These are phyloP conservation scores for Pocota personata DNA, from an alignment of 2,888 invertebrate species.

Conservation along the genomic window DNA sequence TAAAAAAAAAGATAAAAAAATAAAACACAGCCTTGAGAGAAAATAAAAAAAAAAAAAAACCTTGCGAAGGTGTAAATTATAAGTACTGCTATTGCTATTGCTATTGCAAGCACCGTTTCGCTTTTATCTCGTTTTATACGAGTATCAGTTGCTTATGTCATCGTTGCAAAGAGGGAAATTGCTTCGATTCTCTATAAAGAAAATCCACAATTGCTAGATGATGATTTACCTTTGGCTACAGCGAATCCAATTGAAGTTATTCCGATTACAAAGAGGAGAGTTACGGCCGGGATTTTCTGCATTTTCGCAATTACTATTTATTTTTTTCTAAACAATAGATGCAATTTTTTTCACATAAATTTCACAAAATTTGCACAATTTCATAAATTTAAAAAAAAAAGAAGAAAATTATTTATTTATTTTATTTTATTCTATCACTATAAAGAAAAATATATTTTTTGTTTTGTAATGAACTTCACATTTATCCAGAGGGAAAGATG, in stretches of 20 bases:
- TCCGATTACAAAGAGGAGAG: conserved; percentile 63
- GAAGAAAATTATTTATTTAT: conserved; percentile 7
- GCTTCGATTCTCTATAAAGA: conserved; percentile 24
- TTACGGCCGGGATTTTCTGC: conserved; percentile 57
- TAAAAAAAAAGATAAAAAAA: background rate
- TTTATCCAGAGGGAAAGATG: background rate
- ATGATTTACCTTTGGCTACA: conserved; percentile 63
- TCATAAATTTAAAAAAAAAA: background rate
- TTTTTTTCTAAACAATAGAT: background rate
- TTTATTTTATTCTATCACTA: conserved; percentile 21
- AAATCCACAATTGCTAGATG: conserved; percentile 15
- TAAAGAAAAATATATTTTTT: background rate
- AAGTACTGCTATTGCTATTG: conserved; percentile 67
- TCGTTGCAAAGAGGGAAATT: conserved; percentile 64
- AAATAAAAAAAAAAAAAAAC: conserved; percentile 9
- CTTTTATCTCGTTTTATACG: conserved; percentile 52
- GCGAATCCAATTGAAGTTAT: conserved; percentile 67
- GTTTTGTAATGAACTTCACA: conserved; percentile 42
- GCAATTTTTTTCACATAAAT: conserved; percentile 25
- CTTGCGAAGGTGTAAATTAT: conserved; percentile 63
- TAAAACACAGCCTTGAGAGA: conserved; percentile 58
- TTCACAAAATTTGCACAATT: conserved; percentile 25
- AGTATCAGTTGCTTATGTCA: conserved; percentile 62
- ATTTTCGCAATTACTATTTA: conserved; percentile 46
- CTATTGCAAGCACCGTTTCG: conserved; percentile 70